phyloP scores from a whole-genome alignment of 2,888 invertebrate genomes.

The Aspidapion aeneum region DNA sequence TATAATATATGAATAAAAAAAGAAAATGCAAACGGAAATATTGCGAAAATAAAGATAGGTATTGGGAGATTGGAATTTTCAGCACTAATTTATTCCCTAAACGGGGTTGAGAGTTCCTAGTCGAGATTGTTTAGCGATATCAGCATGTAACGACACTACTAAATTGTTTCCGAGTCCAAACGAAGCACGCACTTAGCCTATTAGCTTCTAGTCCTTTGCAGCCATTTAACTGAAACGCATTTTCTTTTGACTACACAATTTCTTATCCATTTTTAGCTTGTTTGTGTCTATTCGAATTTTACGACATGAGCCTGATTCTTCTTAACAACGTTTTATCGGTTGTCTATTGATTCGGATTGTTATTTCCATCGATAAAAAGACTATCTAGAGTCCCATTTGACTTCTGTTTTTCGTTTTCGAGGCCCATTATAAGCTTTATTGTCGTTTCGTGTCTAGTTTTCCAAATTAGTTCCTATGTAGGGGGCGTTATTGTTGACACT shows the following conservation, averaged over 20 bases:
- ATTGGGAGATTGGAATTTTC: too few relatives aligned
- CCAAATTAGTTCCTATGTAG: not conserved
- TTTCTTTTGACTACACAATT: conserved; percentile 15
- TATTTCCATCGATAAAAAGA: not conserved
- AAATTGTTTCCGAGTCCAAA: conserved; percentile 32
- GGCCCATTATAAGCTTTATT: not conserved
- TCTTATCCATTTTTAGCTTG: conserved; percentile 20
- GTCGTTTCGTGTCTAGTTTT: not conserved
- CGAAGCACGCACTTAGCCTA: conserved; percentile 25
- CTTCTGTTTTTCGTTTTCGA: not conserved
- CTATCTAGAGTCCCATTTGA: not conserved
- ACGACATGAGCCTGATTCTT: conserved; percentile 12
- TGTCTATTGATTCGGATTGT: not conserved
- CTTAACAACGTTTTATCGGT: not conserved
- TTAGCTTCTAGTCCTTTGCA: conserved; percentile 26
- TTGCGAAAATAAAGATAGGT: too few relatives aligned
- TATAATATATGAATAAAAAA: too few relatives aligned
- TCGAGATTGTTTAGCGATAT: conserved; percentile 41
- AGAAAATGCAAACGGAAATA: too few relatives aligned
- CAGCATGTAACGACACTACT: conserved; percentile 42
- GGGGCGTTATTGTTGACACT: not conserved
- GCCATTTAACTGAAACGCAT: conserved; percentile 22
- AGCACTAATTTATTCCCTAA: conserved; percentile 42
- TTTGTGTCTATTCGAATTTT: conserved; percentile 19
- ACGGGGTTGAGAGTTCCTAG: conserved; percentile 42